Percentiles rank a stretch among this genome's conserved stretches.
These are phyloP conservation scores for Aepyceros melampus DNA, from an alignment of 2,113 vertebrate species.

Conservation along the genomic window DNA sequence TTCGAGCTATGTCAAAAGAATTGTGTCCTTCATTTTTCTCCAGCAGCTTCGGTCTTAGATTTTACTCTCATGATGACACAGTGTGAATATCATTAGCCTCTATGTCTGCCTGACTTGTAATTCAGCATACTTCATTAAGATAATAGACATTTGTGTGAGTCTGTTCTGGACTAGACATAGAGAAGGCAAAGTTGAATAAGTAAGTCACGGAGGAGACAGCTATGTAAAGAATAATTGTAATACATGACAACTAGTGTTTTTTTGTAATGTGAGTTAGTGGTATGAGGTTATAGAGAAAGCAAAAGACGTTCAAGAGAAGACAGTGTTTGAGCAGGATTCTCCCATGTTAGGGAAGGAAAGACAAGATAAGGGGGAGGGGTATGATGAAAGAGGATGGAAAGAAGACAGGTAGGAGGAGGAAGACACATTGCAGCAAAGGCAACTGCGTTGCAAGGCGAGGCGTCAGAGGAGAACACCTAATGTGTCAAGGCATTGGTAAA, in stretches of 20 bases:
- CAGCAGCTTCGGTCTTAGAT: neutral
- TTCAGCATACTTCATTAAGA: neutral
- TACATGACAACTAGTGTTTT: neutral
- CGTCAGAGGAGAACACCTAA: too few relatives aligned
- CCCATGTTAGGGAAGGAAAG: neutral
- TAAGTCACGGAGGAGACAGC: neutral
- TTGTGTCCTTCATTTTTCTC: neutral
- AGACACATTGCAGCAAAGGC: rapidly evolving
- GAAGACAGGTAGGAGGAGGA: neutral
- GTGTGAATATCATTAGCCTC: neutral
- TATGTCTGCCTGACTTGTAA: neutral
- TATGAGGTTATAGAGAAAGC: neutral
- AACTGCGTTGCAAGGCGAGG: neutral
- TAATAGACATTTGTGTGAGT: neutral
- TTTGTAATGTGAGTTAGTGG: neutral
- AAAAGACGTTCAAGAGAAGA: neutral
- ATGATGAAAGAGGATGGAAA: neutral
- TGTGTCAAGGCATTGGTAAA: neutral
- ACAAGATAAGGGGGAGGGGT: neutral
- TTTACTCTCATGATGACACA: neutral
- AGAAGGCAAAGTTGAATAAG: neutral
- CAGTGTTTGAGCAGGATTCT: neutral
- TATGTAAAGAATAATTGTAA: neutral
- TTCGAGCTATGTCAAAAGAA: neutral
- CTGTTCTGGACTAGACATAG: neutral